Evolutionary conservation across 2,113 vertebrate genomes (phyloP).

Genomic region (Eulemur rufifrons): DNA sequence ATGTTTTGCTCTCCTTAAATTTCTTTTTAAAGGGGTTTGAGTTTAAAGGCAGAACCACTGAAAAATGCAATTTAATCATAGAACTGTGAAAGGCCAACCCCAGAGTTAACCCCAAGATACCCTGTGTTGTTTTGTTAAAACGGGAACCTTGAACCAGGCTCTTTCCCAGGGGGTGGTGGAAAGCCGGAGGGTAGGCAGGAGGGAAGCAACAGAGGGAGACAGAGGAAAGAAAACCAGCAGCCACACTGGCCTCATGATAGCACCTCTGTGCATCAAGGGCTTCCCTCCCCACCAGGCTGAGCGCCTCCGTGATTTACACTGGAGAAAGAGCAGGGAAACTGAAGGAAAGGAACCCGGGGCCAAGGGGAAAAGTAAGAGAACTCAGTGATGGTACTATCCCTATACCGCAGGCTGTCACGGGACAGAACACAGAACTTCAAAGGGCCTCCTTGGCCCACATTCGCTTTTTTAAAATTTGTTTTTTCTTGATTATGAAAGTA

Average conservation of each 20-base stretch:
- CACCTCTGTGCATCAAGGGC: not conserved
- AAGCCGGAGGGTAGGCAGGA: not conserved
- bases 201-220: not conserved
- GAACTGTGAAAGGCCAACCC: conserved; percentile 70
- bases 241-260: not conserved
- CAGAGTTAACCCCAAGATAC: conserved; percentile 70
- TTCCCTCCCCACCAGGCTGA: not conserved
- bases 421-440: not conserved
- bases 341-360: not conserved
- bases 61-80: conserved; percentile 76
- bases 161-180: not conserved
- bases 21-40: conserved; percentile 72
- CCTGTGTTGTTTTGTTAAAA: conserved; percentile 65
- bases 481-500: not conserved
- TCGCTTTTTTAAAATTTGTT: not conserved
- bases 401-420: not conserved
- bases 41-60: conserved; percentile 74
- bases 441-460: not conserved
- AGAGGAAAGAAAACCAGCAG: not conserved
- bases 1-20: conserved; percentile 78
- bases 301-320: not conserved
- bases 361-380: not conserved
- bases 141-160: conserved; percentile 32
- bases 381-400: not conserved
- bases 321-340: not conserved